A percentile compares a stretch with the other conserved stretches of the same genome.
Evolutionary conservation across 2,888 invertebrate genomes (phyloP).

Genomic region (Hemithea aestivaria): DNA sequence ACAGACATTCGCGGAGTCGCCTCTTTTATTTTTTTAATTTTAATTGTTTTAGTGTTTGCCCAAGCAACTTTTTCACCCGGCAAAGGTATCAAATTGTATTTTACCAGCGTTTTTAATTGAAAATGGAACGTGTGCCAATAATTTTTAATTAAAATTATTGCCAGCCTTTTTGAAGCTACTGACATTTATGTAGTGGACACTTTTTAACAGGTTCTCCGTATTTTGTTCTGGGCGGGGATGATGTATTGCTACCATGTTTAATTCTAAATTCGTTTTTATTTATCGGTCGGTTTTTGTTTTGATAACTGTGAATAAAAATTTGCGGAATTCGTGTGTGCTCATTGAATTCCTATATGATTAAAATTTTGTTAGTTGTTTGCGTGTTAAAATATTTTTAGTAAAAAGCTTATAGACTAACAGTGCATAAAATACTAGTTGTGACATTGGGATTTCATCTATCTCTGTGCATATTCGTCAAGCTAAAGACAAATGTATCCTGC

Average conservation of each 20-base stretch:
- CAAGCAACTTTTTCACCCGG: slow-evolving; percentile 30
- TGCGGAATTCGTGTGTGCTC: too few relatives aligned
- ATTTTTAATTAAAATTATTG: slow-evolving; percentile 19
- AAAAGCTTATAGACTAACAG: too few relatives aligned
- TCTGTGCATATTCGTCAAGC: too few relatives aligned
- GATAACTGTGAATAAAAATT: background rate
- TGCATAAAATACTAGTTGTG: too few relatives aligned
- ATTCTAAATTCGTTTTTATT: too few relatives aligned
- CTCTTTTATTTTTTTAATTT: slow-evolving; percentile 38
- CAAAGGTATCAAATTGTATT: slow-evolving; percentile 26
- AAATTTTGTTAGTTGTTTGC: too few relatives aligned
- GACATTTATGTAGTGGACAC: slow-evolving; percentile 2
- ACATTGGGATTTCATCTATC: too few relatives aligned
- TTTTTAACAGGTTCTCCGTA: background rate
- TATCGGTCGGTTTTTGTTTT: too few relatives aligned
- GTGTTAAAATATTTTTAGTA: too few relatives aligned
- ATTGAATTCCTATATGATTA: too few relatives aligned
- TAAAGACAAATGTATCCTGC: too few relatives aligned
- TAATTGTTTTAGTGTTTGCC: slow-evolving; percentile 41
- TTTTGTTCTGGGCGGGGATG: slow-evolving; percentile 11
- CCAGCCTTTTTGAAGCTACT: slow-evolving; percentile 3
- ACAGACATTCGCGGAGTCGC: slow-evolving; percentile 42
- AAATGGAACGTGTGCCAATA: slow-evolving; percentile 23
- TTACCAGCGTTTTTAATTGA: slow-evolving; percentile 30
- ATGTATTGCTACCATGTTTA: too few relatives aligned